Percentiles rank a stretch among this genome's conserved stretches.
Conservation (phyloP, 2,113 vertebrate species). For the Tauraco erythrolophus region DNA sequence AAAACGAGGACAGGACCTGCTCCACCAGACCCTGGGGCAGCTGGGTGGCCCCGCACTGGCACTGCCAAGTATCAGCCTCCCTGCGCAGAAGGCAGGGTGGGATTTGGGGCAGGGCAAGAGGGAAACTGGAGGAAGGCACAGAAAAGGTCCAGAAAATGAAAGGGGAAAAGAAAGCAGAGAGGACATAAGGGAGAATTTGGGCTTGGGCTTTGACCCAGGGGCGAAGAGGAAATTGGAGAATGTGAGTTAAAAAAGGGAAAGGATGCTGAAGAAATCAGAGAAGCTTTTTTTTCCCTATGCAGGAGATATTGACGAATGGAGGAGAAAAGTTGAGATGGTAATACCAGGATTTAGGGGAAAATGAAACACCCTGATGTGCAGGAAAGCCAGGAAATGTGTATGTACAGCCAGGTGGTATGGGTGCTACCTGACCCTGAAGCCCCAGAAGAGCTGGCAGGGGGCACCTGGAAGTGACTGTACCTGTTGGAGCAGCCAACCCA, state of each 20-base stretch:
- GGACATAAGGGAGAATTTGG: neutral
- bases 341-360: neutral
- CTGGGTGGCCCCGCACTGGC: rapidly evolving
- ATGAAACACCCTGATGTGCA: neutral
- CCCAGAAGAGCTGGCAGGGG: neutral
- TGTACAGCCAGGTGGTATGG: neutral
- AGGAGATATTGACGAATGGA: neutral
- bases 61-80: neutral
- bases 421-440: neutral
- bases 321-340: neutral
- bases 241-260: neutral
- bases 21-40: neutral
- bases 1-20: slow-evolving; percentile 1
- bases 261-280: neutral
- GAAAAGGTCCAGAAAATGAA: neutral
- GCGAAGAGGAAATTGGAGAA: neutral
- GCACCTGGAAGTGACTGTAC: neutral
- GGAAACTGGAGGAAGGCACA: neutral
- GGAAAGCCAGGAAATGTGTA: neutral
- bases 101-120: neutral
- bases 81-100: neutral
- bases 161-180: neutral
- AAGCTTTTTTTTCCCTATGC: neutral
- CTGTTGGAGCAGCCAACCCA: neutral
- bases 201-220: neutral